Conservation (phyloP, 2,888 invertebrate species). For the Ptilodon capucinus region DNA sequence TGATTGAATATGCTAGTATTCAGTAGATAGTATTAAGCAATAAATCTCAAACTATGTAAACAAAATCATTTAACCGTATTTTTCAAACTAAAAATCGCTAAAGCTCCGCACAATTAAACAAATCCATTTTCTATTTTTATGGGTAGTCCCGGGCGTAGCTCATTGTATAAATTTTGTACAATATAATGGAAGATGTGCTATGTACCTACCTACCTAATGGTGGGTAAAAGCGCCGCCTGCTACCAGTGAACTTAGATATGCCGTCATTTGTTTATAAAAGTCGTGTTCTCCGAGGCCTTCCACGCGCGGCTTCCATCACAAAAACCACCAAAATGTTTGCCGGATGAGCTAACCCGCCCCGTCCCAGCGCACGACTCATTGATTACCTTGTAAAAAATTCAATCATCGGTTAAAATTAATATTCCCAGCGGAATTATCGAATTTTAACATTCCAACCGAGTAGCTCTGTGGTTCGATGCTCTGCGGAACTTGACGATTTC, state of each 20-base stretch:
- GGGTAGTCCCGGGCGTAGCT: too few relatives aligned
- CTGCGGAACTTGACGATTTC: slow-evolving; percentile 29
- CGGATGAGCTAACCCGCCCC: slow-evolving; percentile 80
- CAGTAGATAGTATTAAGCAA: too few relatives aligned
- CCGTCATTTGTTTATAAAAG: slow-evolving; percentile 68
- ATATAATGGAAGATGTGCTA: too few relatives aligned
- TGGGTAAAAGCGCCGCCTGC: slow-evolving; percentile 32
- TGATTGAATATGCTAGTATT: too few relatives aligned
- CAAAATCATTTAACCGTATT: too few relatives aligned
- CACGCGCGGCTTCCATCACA: slow-evolving; percentile 61
- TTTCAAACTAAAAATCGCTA: too few relatives aligned
- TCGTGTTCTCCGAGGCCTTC: slow-evolving; percentile 77
- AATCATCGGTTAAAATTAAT: slow-evolving; percentile 74
- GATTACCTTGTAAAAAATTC: slow-evolving; percentile 77
- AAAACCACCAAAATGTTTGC: slow-evolving; percentile 78
- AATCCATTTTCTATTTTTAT: too few relatives aligned
- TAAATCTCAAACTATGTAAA: too few relatives aligned
- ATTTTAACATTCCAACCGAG: slow-evolving; percentile 46
- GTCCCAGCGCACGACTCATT: slow-evolving; percentile 75
- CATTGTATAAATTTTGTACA: background rate
- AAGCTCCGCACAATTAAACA: too few relatives aligned
- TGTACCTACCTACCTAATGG: background rate
- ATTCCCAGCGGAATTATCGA: slow-evolving; percentile 58
- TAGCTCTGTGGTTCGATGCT: slow-evolving; percentile 32
- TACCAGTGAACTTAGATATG: slow-evolving; percentile 38